Percentiles rank a stretch among this genome's conserved stretches.
Conservation (phyloP, 2,888 invertebrate genomes). For the Patella pellucida region DNA sequence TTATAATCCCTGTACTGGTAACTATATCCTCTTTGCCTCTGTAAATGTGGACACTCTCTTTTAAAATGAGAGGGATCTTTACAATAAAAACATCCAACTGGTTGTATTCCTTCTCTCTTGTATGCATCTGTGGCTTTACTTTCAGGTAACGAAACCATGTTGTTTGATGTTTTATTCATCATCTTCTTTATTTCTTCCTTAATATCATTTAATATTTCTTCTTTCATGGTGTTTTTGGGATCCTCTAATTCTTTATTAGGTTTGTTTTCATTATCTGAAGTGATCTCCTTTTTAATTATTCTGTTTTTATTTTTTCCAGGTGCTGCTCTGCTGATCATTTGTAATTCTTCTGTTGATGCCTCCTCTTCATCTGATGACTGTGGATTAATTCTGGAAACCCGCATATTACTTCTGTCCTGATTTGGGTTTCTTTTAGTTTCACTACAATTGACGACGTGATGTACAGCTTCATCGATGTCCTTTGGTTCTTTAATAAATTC, state of each 20-base stretch:
- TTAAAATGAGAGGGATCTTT: slow-evolving; percentile 23
- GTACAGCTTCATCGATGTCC: slow-evolving; percentile 27
- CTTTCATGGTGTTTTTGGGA: not conserved
- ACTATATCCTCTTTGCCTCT: not conserved
- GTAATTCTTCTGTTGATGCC: not conserved
- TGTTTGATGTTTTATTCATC: slow-evolving; percentile 3
- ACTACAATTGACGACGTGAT: slow-evolving; percentile 22
- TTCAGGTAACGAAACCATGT: not conserved
- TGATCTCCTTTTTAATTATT: not conserved
- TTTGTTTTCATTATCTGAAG: not conserved
- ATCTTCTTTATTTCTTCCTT: not conserved
- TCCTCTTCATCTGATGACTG: not conserved
- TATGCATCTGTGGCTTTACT: not conserved
- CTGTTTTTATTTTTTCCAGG: not conserved
- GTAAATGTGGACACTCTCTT: slow-evolving; percentile 16
- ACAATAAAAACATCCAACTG: slow-evolving; percentile 23
- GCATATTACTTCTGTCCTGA: not conserved
- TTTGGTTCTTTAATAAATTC: not conserved
- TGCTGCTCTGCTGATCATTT: not conserved
- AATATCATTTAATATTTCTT: not conserved
- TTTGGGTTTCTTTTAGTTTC: slow-evolving; percentile 20
- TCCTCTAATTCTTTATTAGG: not conserved
- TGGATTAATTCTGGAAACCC: not conserved
- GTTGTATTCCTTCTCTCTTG: not conserved
- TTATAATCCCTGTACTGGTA: not conserved